These are phyloP conservation scores for Zonotrichia leucophrys DNA, from an alignment of 2,113 vertebrate species.

Conservation along the genomic window DNA sequence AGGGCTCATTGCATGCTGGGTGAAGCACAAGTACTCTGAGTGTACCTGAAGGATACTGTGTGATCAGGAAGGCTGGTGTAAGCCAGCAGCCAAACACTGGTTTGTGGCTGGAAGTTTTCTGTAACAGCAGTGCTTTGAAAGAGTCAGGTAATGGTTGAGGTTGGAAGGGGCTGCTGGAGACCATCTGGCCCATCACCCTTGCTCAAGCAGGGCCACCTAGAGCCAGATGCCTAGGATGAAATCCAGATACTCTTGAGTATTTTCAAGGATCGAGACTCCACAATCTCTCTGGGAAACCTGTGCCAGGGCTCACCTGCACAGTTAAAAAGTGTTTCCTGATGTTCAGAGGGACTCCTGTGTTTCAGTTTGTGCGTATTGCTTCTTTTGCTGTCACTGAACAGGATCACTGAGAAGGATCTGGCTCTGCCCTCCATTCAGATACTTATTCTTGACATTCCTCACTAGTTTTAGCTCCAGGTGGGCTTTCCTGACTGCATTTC, in stretches of 20 bases:
- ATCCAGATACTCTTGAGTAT: not conserved
- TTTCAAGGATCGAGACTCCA: not conserved
- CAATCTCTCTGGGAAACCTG: not conserved
- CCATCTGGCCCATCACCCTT: not conserved
- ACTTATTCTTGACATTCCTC: not conserved
- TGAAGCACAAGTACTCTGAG: not conserved
- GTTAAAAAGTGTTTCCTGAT: not conserved
- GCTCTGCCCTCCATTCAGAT: not conserved
- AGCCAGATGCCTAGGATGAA: not conserved
- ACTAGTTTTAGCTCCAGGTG: not conserved
- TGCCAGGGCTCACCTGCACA: not conserved
- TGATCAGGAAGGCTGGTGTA: not conserved
- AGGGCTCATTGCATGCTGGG: not conserved
- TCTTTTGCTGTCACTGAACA: not conserved
- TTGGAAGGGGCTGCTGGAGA: not conserved
- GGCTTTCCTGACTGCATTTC: not conserved
- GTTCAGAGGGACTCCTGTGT: not conserved
- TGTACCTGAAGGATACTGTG: not conserved
- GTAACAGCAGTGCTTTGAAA: not conserved
- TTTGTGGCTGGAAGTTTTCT: not conserved
- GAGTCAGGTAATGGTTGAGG: not conserved
- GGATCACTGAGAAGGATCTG: not conserved
- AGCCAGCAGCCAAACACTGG: not conserved
- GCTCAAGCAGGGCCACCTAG: not conserved
- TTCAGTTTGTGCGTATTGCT: not conserved